Conservation (phyloP, 2,888 invertebrate species). For the Oscheius sp. region DNA sequence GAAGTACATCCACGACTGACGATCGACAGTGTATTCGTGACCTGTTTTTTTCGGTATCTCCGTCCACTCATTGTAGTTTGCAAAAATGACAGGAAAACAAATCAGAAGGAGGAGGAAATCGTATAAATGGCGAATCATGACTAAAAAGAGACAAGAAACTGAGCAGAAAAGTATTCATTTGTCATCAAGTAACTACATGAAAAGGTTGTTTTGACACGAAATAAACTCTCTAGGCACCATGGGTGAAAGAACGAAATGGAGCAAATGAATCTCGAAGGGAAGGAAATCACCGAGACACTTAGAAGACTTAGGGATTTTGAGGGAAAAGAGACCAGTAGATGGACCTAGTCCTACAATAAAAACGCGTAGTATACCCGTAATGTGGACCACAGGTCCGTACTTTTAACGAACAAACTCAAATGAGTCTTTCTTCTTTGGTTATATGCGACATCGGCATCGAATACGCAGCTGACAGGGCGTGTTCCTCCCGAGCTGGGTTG, state of each 20-base stretch:
- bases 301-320: constrained; percentile 41
- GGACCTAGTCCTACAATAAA: constrained; percentile 19
- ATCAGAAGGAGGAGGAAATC: constrained; percentile 25
- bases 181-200: background rate
- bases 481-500: constrained; percentile 67
- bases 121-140: background rate
- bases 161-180: constrained; percentile 15
- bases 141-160: background rate
- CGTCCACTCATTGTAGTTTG: no score
- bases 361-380: constrained; percentile 23
- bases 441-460: constrained; percentile 64
- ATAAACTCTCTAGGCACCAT: constrained; percentile 23
- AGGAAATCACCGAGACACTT: constrained; percentile 24
- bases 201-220: constrained; percentile 16
- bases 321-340: constrained; percentile 22
- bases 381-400: constrained; percentile 23
- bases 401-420: constrained; percentile 36
- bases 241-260: constrained; percentile 18
- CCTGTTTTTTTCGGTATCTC: no score
- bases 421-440: constrained; percentile 64
- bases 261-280: background rate
- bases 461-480: constrained; percentile 55
- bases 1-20: no score
- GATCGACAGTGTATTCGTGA: no score
- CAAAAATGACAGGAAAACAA: no score